Conservation (phyloP, 2,797 vertebrate genomes). For the Pipistrellus kuhlii region DNA sequence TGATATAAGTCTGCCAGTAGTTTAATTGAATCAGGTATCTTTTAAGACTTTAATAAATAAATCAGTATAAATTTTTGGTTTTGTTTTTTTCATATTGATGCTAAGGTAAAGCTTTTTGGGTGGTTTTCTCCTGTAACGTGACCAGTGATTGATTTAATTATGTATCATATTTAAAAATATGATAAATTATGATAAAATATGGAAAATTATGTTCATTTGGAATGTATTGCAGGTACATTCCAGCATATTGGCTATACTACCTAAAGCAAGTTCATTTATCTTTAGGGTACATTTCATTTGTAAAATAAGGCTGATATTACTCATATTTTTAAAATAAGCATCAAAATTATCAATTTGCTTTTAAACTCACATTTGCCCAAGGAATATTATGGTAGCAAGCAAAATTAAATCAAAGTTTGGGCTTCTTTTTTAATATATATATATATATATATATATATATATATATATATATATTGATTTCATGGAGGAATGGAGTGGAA, state of each 20-base stretch:
- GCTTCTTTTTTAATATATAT: not conserved
- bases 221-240: not conserved
- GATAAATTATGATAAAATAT: no score
- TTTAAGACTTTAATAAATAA: not conserved
- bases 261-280: not conserved
- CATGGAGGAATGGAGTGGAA: not conserved
- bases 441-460: no score
- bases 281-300: not conserved
- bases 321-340: constrained; percentile 2
- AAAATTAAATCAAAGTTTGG: not conserved
- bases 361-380: not conserved
- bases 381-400: not conserved
- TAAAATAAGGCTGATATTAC: not conserved
- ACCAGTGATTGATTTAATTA: not conserved
- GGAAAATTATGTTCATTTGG: not conserved
- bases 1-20: not conserved
- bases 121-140: not conserved
- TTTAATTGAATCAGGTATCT: not conserved
- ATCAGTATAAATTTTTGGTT: not conserved
- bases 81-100: not conserved
- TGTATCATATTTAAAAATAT: not conserved
- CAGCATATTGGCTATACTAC: not conserved
- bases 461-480: no score
- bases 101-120: not conserved
- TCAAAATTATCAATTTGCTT: not conserved